These are phyloP conservation scores for Hyphantria cunea DNA, from an alignment of 1,140 invertebrate genomes.

Conservation along the genomic window DNA sequence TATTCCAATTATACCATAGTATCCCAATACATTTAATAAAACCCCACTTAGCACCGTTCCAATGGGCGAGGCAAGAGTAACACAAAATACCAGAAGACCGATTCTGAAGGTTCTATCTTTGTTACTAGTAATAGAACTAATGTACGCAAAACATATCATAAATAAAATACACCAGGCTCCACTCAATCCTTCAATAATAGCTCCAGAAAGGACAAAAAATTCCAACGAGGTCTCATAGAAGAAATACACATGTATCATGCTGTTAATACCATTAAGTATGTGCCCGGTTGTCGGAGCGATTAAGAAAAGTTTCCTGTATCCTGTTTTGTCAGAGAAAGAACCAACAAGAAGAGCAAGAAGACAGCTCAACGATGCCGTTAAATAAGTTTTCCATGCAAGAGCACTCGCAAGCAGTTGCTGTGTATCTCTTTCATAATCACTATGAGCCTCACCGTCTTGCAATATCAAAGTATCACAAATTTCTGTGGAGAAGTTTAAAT, in stretches of 20 bases:
- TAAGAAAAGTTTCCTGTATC: slow-evolving; percentile 83
- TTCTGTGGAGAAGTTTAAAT: slow-evolving; percentile 73
- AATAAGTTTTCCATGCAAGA: slow-evolving; percentile 80
- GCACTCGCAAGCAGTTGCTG: slow-evolving; percentile 82
- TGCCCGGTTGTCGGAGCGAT: slow-evolving; percentile 82
- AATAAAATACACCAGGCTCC: slow-evolving; percentile 81
- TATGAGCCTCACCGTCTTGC: slow-evolving; percentile 63
- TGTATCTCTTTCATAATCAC: slow-evolving; percentile 73
- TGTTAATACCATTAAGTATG: slow-evolving; percentile 68
- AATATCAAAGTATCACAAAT: slow-evolving; percentile 81
- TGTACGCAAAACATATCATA: slow-evolving; percentile 80
- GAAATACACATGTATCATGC: slow-evolving; percentile 80
- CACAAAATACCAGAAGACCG: slow-evolving; percentile 81
- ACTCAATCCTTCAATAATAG: slow-evolving; percentile 80
- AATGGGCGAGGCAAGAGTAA: slow-evolving; percentile 75
- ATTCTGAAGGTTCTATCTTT: slow-evolving; percentile 81
- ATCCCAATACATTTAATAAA: slow-evolving; percentile 65
- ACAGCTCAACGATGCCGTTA: slow-evolving; percentile 82
- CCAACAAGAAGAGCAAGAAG: slow-evolving; percentile 83
- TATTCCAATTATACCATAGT: slow-evolving; percentile 66
- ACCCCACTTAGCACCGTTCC: slow-evolving; percentile 73
- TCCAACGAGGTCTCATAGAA: slow-evolving; percentile 80
- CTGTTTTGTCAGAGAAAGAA: slow-evolving; percentile 83
- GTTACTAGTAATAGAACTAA: slow-evolving; percentile 81
- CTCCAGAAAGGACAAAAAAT: slow-evolving; percentile 81